Base-by-base conservation (phyloP, 2,888 invertebrate species). In the Cheilosia vernalis region DNA sequence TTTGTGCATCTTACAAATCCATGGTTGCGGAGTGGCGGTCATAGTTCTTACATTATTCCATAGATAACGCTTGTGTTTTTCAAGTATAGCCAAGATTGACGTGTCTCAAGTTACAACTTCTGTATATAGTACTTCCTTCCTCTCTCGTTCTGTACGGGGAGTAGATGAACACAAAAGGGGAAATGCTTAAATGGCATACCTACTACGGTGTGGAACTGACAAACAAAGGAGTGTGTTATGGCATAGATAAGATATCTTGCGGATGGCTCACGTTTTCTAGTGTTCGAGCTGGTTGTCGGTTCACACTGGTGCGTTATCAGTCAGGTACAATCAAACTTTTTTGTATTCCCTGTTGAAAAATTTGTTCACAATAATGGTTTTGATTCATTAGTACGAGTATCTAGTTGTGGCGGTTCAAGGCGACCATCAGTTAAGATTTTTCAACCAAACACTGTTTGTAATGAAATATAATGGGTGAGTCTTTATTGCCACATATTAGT, bases 241-340 rank as follows among this genome's bases (percentile, higher is more conserved):
- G 51, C 58, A 80, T 27, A 85, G 85, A 85, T 85, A 85, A 77
- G 85, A 81, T 79, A 83, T 70, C 76, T 47, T 49, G 56, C 63
- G 40, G 74, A 84, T 74, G 72, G 61, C 85, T 81, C 85, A 85
- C 85, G 85, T 85, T 81, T 79, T 69, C 44, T 74, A n/a, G 80
- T 70, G 58, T 55, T 76, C 30, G 27, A 49, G 51, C 13, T 47
- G 74, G 9, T 80, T 74, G 80, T 64, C 58, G 73, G 73, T 33
- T 70, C 60, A 37, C 60, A 56, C 19, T 69, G 44, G 27, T 51
- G 47, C 51, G 61, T 79, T 85, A 85, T 85, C 85, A 60, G 66
- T 81, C 85, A 85, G 85, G 76, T 85, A 72, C 77, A 66, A 85
- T 85, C 85, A 58, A 40, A 60, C 66, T 73, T 83, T 30, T 51